Percentiles rank a stretch among this genome's conserved stretches.
Conservation (phyloP, 2,888 invertebrate species). For the Amiota communis region DNA sequence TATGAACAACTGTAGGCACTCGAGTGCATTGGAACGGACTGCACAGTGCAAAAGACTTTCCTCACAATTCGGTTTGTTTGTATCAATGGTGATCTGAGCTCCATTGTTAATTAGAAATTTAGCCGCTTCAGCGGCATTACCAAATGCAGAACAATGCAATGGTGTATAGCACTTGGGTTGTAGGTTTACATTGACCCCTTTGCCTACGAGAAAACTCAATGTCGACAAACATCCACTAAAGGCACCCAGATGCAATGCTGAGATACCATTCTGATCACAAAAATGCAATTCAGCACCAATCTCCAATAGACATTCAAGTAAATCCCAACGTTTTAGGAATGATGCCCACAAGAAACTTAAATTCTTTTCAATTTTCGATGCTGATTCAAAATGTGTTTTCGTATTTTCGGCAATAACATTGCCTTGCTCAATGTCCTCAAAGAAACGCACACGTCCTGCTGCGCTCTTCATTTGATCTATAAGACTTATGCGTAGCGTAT, state of each 20-base stretch:
- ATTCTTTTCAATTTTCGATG: constrained; percentile 81
- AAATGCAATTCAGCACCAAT: constrained; percentile 82
- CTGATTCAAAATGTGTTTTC: constrained; percentile 75
- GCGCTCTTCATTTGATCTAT: constrained; percentile 83
- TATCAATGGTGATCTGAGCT: constrained; percentile 80
- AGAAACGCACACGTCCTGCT: constrained; percentile 79
- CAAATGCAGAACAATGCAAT: constrained; percentile 91
- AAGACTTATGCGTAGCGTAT: constrained; percentile 82
- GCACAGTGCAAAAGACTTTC: constrained; percentile 89
- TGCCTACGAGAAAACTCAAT: constrained; percentile 79
- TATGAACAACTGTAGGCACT: constrained; percentile 84
- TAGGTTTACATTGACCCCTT: constrained; percentile 81
- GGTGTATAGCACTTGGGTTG: constrained; percentile 84
- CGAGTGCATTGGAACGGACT: constrained; percentile 87
- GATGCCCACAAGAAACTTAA: constrained; percentile 83
- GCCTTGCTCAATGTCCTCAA: constrained; percentile 84
- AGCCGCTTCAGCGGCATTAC: constrained; percentile 87
- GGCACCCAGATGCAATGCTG: constrained; percentile 84
- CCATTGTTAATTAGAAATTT: constrained; percentile 83
- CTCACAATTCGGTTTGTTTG: constrained; percentile 79
- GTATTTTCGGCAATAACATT: constrained; percentile 78
- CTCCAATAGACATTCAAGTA: constrained; percentile 78
- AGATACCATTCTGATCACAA: constrained; percentile 82
- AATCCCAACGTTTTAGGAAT: constrained; percentile 80
- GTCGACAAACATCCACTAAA: constrained; percentile 85